Conservation (phyloP, 2,113 vertebrate genomes). For the Argyrosomus japonicus region DNA sequence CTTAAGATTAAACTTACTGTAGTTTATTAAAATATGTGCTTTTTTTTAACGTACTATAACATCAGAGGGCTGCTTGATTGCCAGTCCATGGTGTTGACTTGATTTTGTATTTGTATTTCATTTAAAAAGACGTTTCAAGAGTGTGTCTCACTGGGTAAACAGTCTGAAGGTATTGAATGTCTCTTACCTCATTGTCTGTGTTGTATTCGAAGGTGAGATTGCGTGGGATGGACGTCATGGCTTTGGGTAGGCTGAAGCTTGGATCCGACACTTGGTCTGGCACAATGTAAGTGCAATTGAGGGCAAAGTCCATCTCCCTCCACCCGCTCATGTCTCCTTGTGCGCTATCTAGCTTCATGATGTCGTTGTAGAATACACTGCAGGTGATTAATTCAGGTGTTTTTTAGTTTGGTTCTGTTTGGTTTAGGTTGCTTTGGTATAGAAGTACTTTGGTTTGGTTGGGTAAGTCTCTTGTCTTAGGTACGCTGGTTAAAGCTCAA, state of each 20-base stretch:
- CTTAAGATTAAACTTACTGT: background rate
- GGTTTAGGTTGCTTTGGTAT: conserved; percentile 72
- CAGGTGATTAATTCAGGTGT: background rate
- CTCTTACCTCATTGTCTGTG: conserved; percentile 78
- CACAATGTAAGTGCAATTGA: conserved; percentile 84
- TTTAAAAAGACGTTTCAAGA: background rate
- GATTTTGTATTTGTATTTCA: background rate
- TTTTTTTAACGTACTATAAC: background rate
- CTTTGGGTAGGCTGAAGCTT: conserved; percentile 77
- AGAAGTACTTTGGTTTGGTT: conserved; percentile 61
- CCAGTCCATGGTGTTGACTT: background rate
- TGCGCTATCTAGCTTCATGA: conserved; percentile 79
- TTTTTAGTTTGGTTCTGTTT: conserved; percentile 37
- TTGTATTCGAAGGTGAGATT: conserved; percentile 82
- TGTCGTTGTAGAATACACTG: background rate
- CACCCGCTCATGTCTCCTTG: conserved; percentile 75
- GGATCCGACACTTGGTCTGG: conserved; percentile 80
- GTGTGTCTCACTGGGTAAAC: background rate
- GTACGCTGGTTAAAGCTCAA: conserved; percentile 61
- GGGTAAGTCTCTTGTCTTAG: conserved; percentile 45
- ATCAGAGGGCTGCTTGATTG: background rate
- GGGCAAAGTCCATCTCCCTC: conserved; percentile 82
- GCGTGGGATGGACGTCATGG: conserved; percentile 83
- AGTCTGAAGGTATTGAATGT: background rate
- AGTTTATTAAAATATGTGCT: background rate